Base-by-base conservation (phyloP, 1,140 invertebrate species). In the Aphelenchoides avenae region DNA sequence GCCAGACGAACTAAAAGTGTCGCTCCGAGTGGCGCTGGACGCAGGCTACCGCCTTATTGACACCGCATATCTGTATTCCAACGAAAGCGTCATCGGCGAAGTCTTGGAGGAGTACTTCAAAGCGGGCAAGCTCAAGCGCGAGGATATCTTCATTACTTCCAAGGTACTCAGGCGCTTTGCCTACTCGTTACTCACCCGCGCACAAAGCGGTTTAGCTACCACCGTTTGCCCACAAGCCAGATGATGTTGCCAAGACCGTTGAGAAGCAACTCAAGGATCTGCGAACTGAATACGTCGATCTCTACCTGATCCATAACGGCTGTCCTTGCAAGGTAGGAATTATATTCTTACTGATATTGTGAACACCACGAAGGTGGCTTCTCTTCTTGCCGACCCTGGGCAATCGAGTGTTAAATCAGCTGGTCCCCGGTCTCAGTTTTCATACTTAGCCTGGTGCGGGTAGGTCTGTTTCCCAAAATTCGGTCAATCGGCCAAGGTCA, bases 281-380 rank as follows among this genome's bases (percentile, higher is more conserved):
- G n/a, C 83, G 85, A 60, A 70, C 88, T 50, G 83, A 86, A 51
- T 91, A 90, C 70, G 76, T 91, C 1, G 89, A 91, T 71, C 80
- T 91, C 52, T 90, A 88, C 74, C 78, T 91, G 7, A 82, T 91
- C 88, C 91, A 60, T 83, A 84, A 26, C 88, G 89, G 0, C 48
- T 61, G 49, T 13, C 60, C 57, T 11, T 24, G 20, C 15, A 58
- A 57, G 34, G 48, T 40, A n/a, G n/a, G n/a, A n/a, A n/a, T n/a
- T n/a, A n/a, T n/a, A n/a, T n/a, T n/a, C n/a, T n/a, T n/a, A n/a
- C n/a, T n/a, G n/a, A n/a, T n/a, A n/a, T n/a, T n/a, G n/a, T n/a
- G n/a, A n/a, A n/a, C n/a, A n/a, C n/a, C n/a, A n/a, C n/a, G n/a
- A n/a, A n/a, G n/a, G n/a, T n/a, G n/a, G n/a, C n/a, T n/a, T n/a